Base-by-base conservation (phyloP, 2,113 vertebrate genomes). In the Poicephalus gulielmi region DNA sequence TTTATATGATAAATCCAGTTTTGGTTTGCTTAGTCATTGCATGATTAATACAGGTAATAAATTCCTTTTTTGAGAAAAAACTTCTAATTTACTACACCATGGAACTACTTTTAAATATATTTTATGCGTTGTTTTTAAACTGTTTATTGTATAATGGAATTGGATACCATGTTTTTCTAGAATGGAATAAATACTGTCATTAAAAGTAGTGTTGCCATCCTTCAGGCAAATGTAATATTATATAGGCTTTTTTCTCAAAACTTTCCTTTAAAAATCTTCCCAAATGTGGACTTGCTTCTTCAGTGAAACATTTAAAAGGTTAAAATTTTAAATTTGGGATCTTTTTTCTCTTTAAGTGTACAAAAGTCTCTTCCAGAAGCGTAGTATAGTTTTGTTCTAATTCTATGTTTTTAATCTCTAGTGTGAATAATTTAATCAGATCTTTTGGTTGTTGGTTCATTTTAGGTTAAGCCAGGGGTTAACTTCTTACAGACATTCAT, bases 301-400 rank as follows among this genome's bases (percentile, higher is more conserved):
- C 24, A 46, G 7, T 3, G 6, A 70, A 84, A 55, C 9, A 35
- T 53, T 49, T 77, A 33, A 70, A 94, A 90, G 31, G 25, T 73
- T 90, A 64, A 81, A 93, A 70, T 41, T 78, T 80, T 84, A 63
- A 63, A 83, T 95, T 18, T 77, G 35, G 47, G 28, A 4, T 35
- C 3, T 87, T 74, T 46, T 39, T 91, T 75, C 41, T 74, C 49
- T 59, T 75, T 77, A 25, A 4, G 6, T 78, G 7, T 64, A 25
- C 9, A 75, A 37, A 64, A 83, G 23, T 74, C 6, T 63, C 31
- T 83, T 91, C 46, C 10, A 17, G 90, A 85, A 78, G 79, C 50
- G 92, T 91, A 94, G 47, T 41, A 39, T 69, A 82, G 92, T 79
- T 92, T 90, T 86, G 57, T 91, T 93, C 95, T 92, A 93, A 88